A percentile compares a stretch with the other conserved stretches of the same genome.
Conservation (phyloP, 2,888 invertebrate genomes). For the Scaptomyza cyrtandrae region DNA sequence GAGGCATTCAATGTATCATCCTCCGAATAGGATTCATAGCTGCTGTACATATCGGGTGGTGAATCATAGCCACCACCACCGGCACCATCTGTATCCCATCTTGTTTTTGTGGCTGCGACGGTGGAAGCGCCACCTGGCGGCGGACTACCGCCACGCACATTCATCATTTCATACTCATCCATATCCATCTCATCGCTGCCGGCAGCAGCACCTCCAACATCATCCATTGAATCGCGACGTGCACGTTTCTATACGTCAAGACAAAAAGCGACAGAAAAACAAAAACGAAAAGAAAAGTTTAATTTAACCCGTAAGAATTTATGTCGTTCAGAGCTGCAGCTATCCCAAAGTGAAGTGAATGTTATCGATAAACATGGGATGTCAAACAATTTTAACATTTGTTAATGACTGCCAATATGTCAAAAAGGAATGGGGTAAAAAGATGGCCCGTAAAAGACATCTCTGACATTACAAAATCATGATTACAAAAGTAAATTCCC, state of each 20-base stretch:
- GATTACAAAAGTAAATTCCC: too few relatives aligned
- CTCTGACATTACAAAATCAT: too few relatives aligned
- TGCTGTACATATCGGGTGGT: slow-evolving; percentile 85
- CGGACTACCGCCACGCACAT: slow-evolving; percentile 91
- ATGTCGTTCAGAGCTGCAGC: too few relatives aligned
- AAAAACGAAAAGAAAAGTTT: not conserved
- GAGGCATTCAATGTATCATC: slow-evolving; percentile 61
- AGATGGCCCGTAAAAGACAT: too few relatives aligned
- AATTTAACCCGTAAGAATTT: too few relatives aligned
- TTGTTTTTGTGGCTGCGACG: not conserved
- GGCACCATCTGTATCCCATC: slow-evolving; percentile 62
- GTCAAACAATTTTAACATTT: too few relatives aligned
- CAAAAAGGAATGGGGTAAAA: too few relatives aligned
- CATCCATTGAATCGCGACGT: slow-evolving; percentile 47
- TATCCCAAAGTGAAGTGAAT: too few relatives aligned
- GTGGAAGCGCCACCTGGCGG: slow-evolving; percentile 58
- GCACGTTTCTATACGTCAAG: slow-evolving; percentile 56
- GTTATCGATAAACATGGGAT: too few relatives aligned
- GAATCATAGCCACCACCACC: slow-evolving; percentile 85
- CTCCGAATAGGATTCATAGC: slow-evolving; percentile 85
- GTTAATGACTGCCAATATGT: too few relatives aligned
- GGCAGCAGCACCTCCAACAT: slow-evolving; percentile 85
- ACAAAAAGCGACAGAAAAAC: not conserved
- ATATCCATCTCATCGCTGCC: slow-evolving; percentile 81
- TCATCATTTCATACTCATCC: slow-evolving; percentile 92